Evolutionary conservation across 2,113 vertebrate genomes (phyloP), one percentile per base, ranked within the genome.

Genomic region (Sylvilagus bachmani): DNA sequence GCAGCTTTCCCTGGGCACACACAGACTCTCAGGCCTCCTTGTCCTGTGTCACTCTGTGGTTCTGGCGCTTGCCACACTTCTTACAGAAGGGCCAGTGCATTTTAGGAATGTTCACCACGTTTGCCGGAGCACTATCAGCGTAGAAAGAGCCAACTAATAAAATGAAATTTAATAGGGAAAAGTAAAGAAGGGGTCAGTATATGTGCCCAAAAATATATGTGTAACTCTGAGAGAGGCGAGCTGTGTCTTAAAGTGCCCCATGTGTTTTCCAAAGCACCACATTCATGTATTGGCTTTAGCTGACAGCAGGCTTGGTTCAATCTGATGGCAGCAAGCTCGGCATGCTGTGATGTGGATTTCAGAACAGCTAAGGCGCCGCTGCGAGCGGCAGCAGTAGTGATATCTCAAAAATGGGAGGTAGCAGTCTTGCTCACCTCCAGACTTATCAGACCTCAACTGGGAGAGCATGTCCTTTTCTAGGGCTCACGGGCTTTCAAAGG

Each of bases 141-240:
- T 17, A 14, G 19, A 58, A 58, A 58, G 55, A 58, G 19, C 14
- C 24, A 66, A 8, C 64, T 27, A 27, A 66, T 22, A 24, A 66
- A 24, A 25, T 7, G 55, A 81, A 91, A 93, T 78, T 25, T 64
- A 95, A 80, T 9, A 71, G 13, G 22, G 10, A 36, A 89, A 78
- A 64, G 61, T 31, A 69, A 25, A 75, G 93, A 95, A 66, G 29
- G 29, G 27, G 64, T 92, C 49, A 88, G 29, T 44, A 81, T 51
- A 69, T 36, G n/a, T 70, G 19, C 74, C 73, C 89, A 93, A 92
- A 88, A 44, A 67, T 22, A 66, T 33, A 70, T 4, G 33, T 36
- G 14, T n/a, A 89, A 73, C 33, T 92, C 21, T 85, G 29, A 92
- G 66, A 86, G 2, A 27, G 73, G 44, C 29, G 74, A 69, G 31